phyloP scores from a whole-genome alignment of 2,113 vertebrate species.

The Geococcyx californianus region DNA sequence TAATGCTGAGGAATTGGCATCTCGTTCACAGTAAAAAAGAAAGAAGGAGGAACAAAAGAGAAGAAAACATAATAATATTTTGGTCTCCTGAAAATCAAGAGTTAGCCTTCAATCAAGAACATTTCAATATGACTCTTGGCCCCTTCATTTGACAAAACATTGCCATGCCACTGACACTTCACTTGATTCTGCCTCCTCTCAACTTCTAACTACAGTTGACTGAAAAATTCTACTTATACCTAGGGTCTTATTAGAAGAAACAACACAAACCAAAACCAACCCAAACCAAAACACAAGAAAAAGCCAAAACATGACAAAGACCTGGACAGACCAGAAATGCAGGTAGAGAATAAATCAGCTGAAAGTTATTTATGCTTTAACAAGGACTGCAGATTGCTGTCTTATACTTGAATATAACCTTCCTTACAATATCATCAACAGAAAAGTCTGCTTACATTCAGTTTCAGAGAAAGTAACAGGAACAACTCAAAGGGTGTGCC shows the following conservation, averaged over 20 bases:
- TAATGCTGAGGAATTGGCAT: not conserved
- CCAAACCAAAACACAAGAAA: not conserved
- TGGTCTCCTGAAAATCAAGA: not conserved
- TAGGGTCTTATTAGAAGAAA: not conserved
- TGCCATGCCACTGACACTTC: not conserved
- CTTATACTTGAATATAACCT: not conserved
- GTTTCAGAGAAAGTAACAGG: not conserved
- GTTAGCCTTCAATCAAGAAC: not conserved
- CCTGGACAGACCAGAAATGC: not conserved
- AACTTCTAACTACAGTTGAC: not conserved
- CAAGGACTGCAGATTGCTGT: not conserved
- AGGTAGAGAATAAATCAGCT: not conserved
- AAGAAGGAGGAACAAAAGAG: not conserved
- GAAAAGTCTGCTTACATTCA: not conserved
- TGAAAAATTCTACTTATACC: not conserved
- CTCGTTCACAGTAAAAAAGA: not conserved
- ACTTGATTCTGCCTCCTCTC: not conserved
- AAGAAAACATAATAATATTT: not conserved
- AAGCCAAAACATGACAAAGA: not conserved
- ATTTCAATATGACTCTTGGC: not conserved
- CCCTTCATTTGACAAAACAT: not conserved
- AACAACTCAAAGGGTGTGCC: conserved; percentile 42
- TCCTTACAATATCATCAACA: not conserved
- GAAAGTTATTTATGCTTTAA: not conserved
- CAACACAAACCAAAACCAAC: not conserved